Conservation (phyloP, 2,888 invertebrate genomes). For the Xestobium rufovillosum region DNA sequence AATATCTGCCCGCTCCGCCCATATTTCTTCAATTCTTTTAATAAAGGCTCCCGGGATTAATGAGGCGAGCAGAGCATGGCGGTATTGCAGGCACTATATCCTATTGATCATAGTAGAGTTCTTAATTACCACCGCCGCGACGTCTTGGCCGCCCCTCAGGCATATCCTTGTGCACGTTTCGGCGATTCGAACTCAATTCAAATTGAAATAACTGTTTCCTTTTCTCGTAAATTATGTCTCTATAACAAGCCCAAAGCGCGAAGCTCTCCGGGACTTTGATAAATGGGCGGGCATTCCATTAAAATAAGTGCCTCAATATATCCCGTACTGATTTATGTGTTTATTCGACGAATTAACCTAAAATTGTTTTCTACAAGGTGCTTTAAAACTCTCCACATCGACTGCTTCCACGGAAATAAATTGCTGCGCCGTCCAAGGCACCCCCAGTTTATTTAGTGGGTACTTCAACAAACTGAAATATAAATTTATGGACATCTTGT, state of each 20-base stretch:
- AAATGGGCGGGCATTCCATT: slow-evolving; percentile 41
- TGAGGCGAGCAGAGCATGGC: slow-evolving; percentile 37
- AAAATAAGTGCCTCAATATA: slow-evolving; percentile 42
- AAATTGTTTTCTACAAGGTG: slow-evolving; percentile 23
- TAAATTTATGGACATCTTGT: too few species aligned
- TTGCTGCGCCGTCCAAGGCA: background rate
- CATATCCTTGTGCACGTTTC: slow-evolving; percentile 40
- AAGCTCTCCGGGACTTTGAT: slow-evolving; percentile 37
- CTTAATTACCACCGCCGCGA: slow-evolving; percentile 39
- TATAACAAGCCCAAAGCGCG: slow-evolving; percentile 37
- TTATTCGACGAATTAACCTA: slow-evolving; percentile 36
- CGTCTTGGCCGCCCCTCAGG: slow-evolving; percentile 22
- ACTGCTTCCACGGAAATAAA: background rate
- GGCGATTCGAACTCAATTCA: slow-evolving; percentile 36
- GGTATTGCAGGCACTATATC: slow-evolving; percentile 26
- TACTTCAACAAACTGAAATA: too few species aligned
- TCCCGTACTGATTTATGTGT: slow-evolving; percentile 40
- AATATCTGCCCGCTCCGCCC: slow-evolving; percentile 39
- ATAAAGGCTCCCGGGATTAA: slow-evolving; percentile 45
- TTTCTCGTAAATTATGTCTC: slow-evolving; percentile 41
- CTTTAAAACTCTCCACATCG: slow-evolving; percentile 4
- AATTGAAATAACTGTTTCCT: slow-evolving; percentile 42
- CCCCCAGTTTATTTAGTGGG: too few species aligned
- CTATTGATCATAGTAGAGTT: slow-evolving; percentile 41
- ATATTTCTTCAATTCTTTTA: slow-evolving; percentile 48